These are phyloP conservation scores for Drosophila siamana DNA, from an alignment of 2,888 invertebrate species.

Conservation along the genomic window DNA sequence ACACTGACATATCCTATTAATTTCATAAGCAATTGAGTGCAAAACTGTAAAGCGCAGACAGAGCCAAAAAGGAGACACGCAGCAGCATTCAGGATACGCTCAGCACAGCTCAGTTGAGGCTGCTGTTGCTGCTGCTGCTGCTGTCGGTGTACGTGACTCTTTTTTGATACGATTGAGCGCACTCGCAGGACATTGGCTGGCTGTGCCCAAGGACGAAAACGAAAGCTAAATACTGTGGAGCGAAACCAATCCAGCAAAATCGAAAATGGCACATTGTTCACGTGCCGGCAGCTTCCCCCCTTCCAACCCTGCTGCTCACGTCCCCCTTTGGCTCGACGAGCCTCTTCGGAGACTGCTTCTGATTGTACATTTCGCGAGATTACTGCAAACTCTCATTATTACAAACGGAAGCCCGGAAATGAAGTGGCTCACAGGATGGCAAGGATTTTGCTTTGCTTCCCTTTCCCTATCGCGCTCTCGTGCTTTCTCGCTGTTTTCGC, in stretches of 20 bases:
- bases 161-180: constrained; percentile 74
- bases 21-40: constrained; percentile 82
- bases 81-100: constrained; percentile 10
- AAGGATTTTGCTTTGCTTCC: constrained; percentile 35
- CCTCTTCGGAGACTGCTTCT: constrained; percentile 9
- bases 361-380: constrained; percentile 78
- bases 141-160: constrained; percentile 72
- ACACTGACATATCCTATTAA: constrained; percentile 82
- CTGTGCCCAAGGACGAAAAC: constrained; percentile 40
- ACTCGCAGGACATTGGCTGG: constrained; percentile 65
- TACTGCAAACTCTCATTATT: constrained; percentile 80
- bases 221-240: constrained; percentile 48
- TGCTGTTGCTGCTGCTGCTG: constrained; percentile 37
- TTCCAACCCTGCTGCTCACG: neutral
- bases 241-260: constrained; percentile 52
- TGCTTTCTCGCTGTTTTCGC: neutral
- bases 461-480: neutral
- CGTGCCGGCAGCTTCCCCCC: constrained; percentile 49
- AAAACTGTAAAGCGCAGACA: constrained; percentile 76
- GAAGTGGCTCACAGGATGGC: constrained; percentile 72
- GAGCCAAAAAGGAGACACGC: constrained; percentile 16
- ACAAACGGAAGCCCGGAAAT: constrained; percentile 81
- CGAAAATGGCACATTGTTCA: constrained; percentile 76
- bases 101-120: constrained; percentile 16
- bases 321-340: neutral